Evolutionary conservation across 2,797 vertebrate species (phyloP).

Genomic region (Alectoris magna): DNA sequence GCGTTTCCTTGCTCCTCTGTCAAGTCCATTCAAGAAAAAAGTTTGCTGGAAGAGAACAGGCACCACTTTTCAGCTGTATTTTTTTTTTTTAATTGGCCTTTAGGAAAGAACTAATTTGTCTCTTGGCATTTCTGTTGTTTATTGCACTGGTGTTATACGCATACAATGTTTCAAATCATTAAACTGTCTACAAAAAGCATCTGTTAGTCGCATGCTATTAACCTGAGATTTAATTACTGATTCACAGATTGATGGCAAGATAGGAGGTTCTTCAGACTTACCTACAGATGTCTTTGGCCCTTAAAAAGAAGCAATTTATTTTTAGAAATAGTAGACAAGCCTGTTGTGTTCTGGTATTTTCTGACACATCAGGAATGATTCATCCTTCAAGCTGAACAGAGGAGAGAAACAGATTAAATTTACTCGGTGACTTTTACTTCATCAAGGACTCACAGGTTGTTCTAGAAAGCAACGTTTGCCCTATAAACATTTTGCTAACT

Average conservation of each 20-base stretch:
- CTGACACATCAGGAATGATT: conserved; percentile 65
- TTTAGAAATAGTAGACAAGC: conserved; percentile 57
- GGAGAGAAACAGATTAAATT: conserved; percentile 48
- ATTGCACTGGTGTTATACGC: conserved; percentile 8
- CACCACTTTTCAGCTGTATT: not conserved
- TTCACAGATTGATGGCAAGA: conserved; percentile 46
- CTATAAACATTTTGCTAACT: not conserved
- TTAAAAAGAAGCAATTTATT: conserved; percentile 41
- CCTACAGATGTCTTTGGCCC: conserved; percentile 56
- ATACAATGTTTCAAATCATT: conserved; percentile 53
- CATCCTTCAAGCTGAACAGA: conserved; percentile 58
- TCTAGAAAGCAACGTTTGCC: conserved; percentile 44
- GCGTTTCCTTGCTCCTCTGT: not conserved
- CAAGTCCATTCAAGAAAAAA: not conserved
- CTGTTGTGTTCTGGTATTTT: conserved; percentile 65
- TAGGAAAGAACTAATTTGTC: conserved; percentile 29
- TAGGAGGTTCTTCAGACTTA: conserved; percentile 34
- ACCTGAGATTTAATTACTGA: conserved; percentile 70
- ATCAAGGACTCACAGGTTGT: conserved; percentile 39
- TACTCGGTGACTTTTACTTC: conserved; percentile 27
- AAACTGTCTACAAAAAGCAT: conserved; percentile 45
- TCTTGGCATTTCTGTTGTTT: conserved; percentile 57
- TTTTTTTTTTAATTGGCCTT: not conserved
- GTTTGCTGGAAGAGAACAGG: not conserved
- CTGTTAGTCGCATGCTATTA: conserved; percentile 51